Percentiles rank a stretch among this genome's conserved stretches.
These are phyloP conservation scores for Bostrychus sinensis DNA, from an alignment of 2,113 vertebrate species.

Conservation along the genomic window DNA sequence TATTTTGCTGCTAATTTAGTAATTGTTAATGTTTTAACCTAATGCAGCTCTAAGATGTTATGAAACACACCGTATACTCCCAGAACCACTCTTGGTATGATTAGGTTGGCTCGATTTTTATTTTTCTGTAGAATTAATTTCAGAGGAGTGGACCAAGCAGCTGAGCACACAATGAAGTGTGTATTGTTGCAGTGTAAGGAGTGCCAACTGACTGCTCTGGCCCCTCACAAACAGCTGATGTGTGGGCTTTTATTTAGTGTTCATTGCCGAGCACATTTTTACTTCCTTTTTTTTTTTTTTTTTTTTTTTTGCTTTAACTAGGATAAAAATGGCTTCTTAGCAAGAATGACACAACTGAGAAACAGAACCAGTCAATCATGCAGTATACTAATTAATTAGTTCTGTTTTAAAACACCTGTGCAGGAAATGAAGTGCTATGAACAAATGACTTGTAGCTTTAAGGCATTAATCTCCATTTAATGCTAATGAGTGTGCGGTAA, in stretches of 20 bases:
- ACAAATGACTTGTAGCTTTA: not conserved
- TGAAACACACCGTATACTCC: no score
- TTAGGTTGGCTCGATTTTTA: not conserved
- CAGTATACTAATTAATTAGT: not conserved
- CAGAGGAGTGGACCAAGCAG: not conserved
- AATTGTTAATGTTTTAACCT: no score
- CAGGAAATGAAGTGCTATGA: not conserved
- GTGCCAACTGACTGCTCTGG: not conserved
- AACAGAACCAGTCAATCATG: no score
- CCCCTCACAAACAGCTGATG: constrained; percentile 3
- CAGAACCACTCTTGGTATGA: no score
- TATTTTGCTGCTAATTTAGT: no score
- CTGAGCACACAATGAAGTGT: constrained; percentile 7
- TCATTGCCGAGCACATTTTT: no score
- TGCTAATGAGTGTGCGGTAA: constrained; percentile 8
- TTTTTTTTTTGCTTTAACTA: no score
- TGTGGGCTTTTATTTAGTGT: no score
- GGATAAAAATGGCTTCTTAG: no score
- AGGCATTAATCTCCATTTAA: constrained; percentile 9
- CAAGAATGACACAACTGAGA: no score
- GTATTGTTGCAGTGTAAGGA: constrained; percentile 11
- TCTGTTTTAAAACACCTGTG: not conserved
- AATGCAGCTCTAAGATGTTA: no score
- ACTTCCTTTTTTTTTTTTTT: no score
- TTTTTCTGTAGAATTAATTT: not conserved